Percentiles rank a stretch among this genome's conserved stretches.
Evolutionary conservation across 2,888 invertebrate genomes (phyloP).

Genomic region (Troglohyphantes excavatus): DNA sequence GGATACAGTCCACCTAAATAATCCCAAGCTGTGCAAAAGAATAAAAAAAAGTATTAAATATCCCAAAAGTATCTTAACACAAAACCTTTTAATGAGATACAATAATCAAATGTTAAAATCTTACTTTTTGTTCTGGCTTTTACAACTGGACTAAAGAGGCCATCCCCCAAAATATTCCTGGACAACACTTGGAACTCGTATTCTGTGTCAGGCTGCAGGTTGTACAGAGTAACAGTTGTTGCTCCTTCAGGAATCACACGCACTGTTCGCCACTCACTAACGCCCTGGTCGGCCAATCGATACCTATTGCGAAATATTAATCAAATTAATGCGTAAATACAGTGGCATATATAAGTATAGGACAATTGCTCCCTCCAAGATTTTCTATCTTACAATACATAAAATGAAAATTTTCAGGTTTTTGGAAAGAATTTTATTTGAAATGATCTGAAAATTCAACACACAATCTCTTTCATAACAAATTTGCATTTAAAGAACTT

Average conservation of each 20-base stretch:
- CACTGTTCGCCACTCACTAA: slow-evolving; percentile 95
- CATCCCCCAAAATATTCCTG: slow-evolving; percentile 96
- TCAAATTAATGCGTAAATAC: too few relatives aligned
- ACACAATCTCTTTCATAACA: too few relatives aligned
- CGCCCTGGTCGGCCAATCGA: slow-evolving; percentile 88
- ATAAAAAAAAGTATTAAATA: neutral
- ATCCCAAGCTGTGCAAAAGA: slow-evolving; percentile 74
- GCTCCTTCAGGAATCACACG: slow-evolving; percentile 96
- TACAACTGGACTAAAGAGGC: slow-evolving; percentile 96
- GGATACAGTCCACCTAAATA: slow-evolving; percentile 86
- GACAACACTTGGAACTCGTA: slow-evolving; percentile 98
- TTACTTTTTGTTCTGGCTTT: slow-evolving; percentile 94
- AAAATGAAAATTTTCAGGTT: too few relatives aligned
- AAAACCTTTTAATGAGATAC: too few relatives aligned
- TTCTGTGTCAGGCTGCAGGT: slow-evolving; percentile 92
- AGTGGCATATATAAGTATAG: too few relatives aligned
- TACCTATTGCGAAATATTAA: too few relatives aligned
- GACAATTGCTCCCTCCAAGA: too few relatives aligned
- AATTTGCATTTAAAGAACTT: too few relatives aligned
- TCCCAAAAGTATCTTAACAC: too few relatives aligned
- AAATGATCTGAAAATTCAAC: too few relatives aligned
- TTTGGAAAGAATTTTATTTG: too few relatives aligned
- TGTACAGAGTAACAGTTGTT: slow-evolving; percentile 94
- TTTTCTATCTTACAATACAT: too few relatives aligned
- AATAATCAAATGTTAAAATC: slow-evolving; percentile 80